Evolutionary conservation across 1,140 invertebrate species (phyloP).

Genomic region (Ips nitidus): DNA sequence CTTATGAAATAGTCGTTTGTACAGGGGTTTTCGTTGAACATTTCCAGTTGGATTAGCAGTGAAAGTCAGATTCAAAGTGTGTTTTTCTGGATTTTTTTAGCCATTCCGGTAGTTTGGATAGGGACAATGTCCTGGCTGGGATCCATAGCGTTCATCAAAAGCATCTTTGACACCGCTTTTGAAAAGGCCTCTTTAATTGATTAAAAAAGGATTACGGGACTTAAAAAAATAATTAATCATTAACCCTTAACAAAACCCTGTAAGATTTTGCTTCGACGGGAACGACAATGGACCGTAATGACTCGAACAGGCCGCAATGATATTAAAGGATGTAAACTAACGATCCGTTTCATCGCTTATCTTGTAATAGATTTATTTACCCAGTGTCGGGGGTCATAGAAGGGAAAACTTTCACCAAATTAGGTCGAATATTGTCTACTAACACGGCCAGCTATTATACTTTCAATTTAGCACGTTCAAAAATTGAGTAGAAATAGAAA

Average conservation of each 20-base stretch:
- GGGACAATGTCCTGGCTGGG: background rate
- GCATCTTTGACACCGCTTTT: conserved; percentile 37
- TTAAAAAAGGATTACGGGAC: conserved; percentile 49
- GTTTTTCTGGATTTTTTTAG: too few relatives aligned
- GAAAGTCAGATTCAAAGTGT: too few relatives aligned
- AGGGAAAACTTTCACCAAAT: background rate
- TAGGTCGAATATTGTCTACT: too few relatives aligned
- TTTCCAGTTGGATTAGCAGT: too few relatives aligned
- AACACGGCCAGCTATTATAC: too few relatives aligned
- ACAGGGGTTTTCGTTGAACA: background rate
- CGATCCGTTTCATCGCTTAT: conserved; percentile 49
- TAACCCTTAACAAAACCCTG: conserved; percentile 44
- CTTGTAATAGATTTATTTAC: conserved; percentile 10
- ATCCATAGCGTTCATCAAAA: conserved; percentile 17
- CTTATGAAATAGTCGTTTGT: conserved; percentile 17
- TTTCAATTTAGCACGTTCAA: too few relatives aligned
- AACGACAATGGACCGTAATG: conserved; percentile 48
- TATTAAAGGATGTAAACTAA: conserved; percentile 47
- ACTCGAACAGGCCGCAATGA: conserved; percentile 47
- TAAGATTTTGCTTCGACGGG: conserved; percentile 36
- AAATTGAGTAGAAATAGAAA: too few relatives aligned
- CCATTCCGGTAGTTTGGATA: background rate
- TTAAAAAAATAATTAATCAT: conserved; percentile 50
- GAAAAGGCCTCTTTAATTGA: conserved; percentile 44
- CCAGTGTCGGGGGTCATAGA: conserved; percentile 8